Base-by-base conservation (phyloP, 1,140 invertebrate genomes). In the Holotrichia oblita region DNA sequence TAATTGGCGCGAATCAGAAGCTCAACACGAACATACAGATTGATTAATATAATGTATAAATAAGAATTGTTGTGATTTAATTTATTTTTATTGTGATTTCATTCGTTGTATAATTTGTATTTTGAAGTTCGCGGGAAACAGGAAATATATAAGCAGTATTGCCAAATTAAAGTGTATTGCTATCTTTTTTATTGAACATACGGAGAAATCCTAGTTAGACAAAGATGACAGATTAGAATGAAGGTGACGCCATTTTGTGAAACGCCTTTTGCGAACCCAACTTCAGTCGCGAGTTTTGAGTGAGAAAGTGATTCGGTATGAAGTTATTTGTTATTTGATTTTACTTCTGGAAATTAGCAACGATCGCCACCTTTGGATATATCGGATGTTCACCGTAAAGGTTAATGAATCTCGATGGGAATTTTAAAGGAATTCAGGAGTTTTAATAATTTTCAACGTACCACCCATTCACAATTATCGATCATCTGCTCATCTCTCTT, bases 1-100 rank as follows among this genome's bases (percentile, higher is more conserved):
- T 82, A 95, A 95, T 77, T 98, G 97, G 96, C 89, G 94, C 77
- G 96, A 97, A 88, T 95, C 95, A 9, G 95, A 96, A 82, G 95
- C 93, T 40, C 95, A 98, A 84, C 94, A 94, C 40, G 94, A 97
- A 85, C 95, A 97, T 86, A 85, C 83, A 17, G 90, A 91, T 80
- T 91, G n/a, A n/a, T n/a, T n/a, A n/a, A n/a, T n/a, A n/a, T n/a
- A n/a, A n/a, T n/a, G n/a, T n/a, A n/a, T n/a, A n/a, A n/a, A 87
- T 73, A 69, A 61, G 83, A 84, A 20, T 61, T 44, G 10, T 69
- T 79, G 34, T 76, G 22, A 75, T 75, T 27, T 79, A 76, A 40
- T 40, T 79, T 42, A 79, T 69, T 69, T 24, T 78, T 6, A 27
- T 78, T 78, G 42, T 69, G 27, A 2, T 2, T 34, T 34, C 1